Evolutionary conservation across 2,797 vertebrate species (phyloP).

Genomic region (Carcharodon carcharias): DNA sequence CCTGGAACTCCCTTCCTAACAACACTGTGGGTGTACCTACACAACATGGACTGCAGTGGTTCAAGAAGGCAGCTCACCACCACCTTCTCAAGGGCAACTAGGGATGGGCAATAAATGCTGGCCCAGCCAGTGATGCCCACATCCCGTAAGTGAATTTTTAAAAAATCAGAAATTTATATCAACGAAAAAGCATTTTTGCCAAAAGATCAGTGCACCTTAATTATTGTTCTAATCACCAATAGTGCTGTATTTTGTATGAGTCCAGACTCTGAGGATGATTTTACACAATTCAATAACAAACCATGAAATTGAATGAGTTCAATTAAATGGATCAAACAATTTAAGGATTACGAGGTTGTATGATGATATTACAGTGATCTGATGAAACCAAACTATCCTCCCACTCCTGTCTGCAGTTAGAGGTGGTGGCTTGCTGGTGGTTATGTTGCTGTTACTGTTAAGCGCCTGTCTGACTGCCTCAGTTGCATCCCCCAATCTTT

Average conservation of each 20-base stretch:
- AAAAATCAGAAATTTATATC: too few relatives aligned
- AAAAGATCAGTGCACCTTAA: background rate
- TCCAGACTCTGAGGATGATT: background rate
- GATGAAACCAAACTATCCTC: background rate
- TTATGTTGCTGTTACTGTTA: background rate
- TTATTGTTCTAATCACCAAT: background rate
- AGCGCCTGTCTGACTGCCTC: background rate
- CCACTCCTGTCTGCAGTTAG: slow-evolving; percentile 25
- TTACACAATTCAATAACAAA: background rate
- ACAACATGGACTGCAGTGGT: too few relatives aligned
- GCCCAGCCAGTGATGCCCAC: too few relatives aligned
- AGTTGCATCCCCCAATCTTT: background rate
- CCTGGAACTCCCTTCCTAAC: too few relatives aligned
- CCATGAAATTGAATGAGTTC: background rate
- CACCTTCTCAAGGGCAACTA: too few relatives aligned
- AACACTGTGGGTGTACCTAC: too few relatives aligned
- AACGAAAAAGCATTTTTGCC: background rate
- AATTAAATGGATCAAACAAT: background rate
- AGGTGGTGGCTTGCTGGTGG: background rate
- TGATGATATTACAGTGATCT: background rate
- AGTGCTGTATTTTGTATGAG: background rate
- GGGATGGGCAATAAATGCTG: too few relatives aligned
- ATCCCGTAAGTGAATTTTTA: too few relatives aligned
- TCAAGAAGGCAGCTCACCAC: too few relatives aligned
- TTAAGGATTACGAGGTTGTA: background rate